Percentiles rank a stretch among this genome's conserved stretches.
phyloP scores from a whole-genome alignment of 1,140 invertebrate species.

The Pogonognathellus flavescens region DNA sequence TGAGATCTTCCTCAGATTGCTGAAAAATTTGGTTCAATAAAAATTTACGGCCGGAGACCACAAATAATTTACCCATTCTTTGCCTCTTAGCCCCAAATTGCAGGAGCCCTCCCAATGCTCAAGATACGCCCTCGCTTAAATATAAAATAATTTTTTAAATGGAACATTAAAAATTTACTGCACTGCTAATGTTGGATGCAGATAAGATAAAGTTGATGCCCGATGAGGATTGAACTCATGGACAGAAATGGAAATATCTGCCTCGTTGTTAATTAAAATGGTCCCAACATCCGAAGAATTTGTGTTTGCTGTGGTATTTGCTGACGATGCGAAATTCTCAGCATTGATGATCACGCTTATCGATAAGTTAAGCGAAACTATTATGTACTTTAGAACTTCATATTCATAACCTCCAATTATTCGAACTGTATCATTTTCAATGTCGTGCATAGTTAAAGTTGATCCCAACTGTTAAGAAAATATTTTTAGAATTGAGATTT shows the following conservation, averaged over 20 bases:
- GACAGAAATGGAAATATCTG: neutral
- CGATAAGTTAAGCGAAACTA: constrained; percentile 50
- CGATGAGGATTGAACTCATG: neutral
- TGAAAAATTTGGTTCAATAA: too few species aligned
- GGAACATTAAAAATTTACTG: neutral
- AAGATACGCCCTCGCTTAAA: too few species aligned
- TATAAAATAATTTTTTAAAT: too few species aligned
- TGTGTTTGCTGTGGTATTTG: neutral
- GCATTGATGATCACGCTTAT: neutral
- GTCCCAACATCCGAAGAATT: neutral
- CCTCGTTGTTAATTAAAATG: neutral
- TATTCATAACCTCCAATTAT: neutral
- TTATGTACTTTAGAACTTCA: constrained; percentile 4
- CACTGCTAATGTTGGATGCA: neutral
- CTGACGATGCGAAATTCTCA: neutral
- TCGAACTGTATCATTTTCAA: neutral
- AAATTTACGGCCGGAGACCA: too few species aligned
- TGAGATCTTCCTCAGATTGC: too few species aligned
- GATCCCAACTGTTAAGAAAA: neutral
- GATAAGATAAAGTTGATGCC: neutral
- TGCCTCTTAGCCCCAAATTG: too few species aligned
- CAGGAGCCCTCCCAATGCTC: too few species aligned
- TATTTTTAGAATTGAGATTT: too few species aligned
- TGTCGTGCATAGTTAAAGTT: neutral
- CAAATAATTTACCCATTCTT: too few species aligned